Evolutionary conservation across 1,140 invertebrate genomes (phyloP), one percentile per base, ranked within the genome.

Genomic region (Micrasema longulum): DNA sequence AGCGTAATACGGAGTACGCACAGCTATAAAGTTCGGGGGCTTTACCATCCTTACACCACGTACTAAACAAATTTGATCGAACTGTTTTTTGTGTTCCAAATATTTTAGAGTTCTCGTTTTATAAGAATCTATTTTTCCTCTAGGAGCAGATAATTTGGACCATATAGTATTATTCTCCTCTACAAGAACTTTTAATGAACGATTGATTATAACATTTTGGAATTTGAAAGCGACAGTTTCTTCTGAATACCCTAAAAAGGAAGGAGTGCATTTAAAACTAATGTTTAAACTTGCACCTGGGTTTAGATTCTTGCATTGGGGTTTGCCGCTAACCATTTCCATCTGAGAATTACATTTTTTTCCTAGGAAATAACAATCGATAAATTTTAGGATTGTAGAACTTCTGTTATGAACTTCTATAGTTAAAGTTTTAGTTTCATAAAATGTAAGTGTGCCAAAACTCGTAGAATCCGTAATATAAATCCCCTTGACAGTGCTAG

Each of bases 191-290:
- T 77, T 76, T 57, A 91, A 77, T 31, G 82, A 79, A 11, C 88
- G 82, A 31, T 83, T 87, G 62, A 92, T 86, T 72, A 83, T 80
- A 77, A 88, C 91, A 67, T 76, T 73, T 72, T 82, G 82, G 77
- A 89, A 93, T 74, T 76, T 78, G 63, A 88, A 89, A 31, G 87
- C 76, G 47, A 89, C 82, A 5, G 87, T 71, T 80, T 92, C 91
- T 26, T 84, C 83, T 0, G 86, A 86, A 23, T 76, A 77, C 2
- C 92, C 91, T 53, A 89, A 76, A 57, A 84, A 87, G 80, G 82
- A 87, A 0, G 85, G 84, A 31, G 77, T 80, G 72, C 85, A 88
- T 55, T 77, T 76, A 68, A 88, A 85, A 26, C 73, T 64, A 64
- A 86, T 83, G 4, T 69, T 71, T 10, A 85, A 62, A 48, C 45